Evolutionary conservation across 1,140 invertebrate genomes (phyloP), one percentile per base, ranked within the genome.

Genomic region (Zaprionus lachaisei): DNA sequence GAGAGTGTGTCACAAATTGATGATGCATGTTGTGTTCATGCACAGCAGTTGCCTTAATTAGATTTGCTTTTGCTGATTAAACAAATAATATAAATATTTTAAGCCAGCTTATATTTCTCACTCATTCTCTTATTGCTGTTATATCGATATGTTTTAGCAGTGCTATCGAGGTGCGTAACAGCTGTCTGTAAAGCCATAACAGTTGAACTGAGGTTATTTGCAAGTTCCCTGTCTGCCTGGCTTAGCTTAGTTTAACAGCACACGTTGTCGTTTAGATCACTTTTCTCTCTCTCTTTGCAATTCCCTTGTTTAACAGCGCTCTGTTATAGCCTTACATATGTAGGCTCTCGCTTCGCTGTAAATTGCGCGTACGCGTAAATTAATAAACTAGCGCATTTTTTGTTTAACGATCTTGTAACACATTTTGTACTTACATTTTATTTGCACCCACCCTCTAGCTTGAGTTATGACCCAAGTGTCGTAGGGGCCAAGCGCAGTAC

Each of bases 381-480:
- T 70, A 79, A 72, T 55, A 69, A 67, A 24, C 47, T 55, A 69
- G 63, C 24, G 12, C 22, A 68, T 24, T 22, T 51, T 73, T 66
- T 66, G 44, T 41, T 55, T 56, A 55, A 60, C 71, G 44, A 47
- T 31, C 67, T 4, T 51, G 56, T 38, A 38, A 60, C 56, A 54
- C 63, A 75, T 47, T 75, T 75, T 62, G 67, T 64, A 57, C 31
- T 41, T 58, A 38, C 58, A 75, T 24, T 58, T 61, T 49, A 41
- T 62, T 44, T 49, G n/a, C 66, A 28, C 38, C 56, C 58, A 65
- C n/a, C 26, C 56, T 68, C 55, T 54, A 31, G 12, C 60, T 60
- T 73, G 65, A 80, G 63, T 70, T 77, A 79, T 80, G 81, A 75
- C 41, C 72, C 60, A 47, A 58, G 67, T 44, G 57, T n/a, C 34